Evolutionary conservation across 2,797 vertebrate species (phyloP).

Genomic region (Pelobates cultripes): DNA sequence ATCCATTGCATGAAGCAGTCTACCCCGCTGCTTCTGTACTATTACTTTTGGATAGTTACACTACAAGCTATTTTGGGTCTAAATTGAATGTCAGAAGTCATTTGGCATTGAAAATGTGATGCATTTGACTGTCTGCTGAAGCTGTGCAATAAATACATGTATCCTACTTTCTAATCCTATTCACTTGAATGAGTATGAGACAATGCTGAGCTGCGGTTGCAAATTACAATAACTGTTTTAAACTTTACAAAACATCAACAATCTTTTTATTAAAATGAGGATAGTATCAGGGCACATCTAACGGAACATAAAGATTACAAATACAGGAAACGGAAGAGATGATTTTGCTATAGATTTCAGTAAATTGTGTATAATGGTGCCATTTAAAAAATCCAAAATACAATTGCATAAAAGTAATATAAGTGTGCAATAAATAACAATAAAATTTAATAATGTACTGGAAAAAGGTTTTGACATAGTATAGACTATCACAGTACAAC

Average conservation of each 20-base stretch:
- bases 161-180: conserved; percentile 29
- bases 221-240: conserved; percentile 24
- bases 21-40: conserved; percentile 48
- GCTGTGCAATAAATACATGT: conserved; percentile 40
- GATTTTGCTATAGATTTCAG: too few species aligned
- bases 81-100: conserved; percentile 54
- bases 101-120: conserved; percentile 50
- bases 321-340: background rate
- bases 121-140: conserved; percentile 46
- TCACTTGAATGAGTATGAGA: conserved; percentile 34
- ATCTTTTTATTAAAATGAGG: conserved; percentile 9
- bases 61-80: conserved; percentile 53
- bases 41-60: conserved; percentile 54
- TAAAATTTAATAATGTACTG: too few species aligned
- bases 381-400: too few species aligned
- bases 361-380: too few species aligned
- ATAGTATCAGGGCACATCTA: background rate
- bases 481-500: too few species aligned
- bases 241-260: conserved; percentile 17
- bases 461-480: too few species aligned
- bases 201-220: conserved; percentile 3
- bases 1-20: conserved; percentile 45
- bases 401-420: too few species aligned
- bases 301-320: background rate
- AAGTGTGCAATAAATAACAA: too few species aligned